Percentiles rank a stretch among this genome's conserved stretches.
These are phyloP conservation scores for Synaphobranchus kaupii DNA, from an alignment of 2,797 vertebrate genomes.

Conservation along the genomic window DNA sequence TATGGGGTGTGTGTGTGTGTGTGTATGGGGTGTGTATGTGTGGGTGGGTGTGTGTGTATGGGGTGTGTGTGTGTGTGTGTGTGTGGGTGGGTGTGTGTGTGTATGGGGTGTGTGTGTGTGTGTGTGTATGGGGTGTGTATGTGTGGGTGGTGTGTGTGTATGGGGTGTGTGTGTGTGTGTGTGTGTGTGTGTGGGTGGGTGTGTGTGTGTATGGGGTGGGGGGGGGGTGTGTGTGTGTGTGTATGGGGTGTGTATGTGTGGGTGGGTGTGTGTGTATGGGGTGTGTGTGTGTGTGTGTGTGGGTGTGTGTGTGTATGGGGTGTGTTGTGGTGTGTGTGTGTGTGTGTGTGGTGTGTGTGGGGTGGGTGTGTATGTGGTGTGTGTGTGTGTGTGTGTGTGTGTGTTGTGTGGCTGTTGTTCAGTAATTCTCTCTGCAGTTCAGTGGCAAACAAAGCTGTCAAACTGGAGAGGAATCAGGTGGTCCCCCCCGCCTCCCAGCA, in stretches of 20 bases:
- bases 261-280: not conserved
- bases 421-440: conserved; percentile 70
- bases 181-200: conserved; percentile 11
- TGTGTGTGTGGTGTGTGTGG: too few species aligned
- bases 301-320: conserved; percentile 31
- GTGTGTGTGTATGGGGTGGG: too few species aligned
- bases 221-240: conserved; percentile 6
- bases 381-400: conserved; percentile 27
- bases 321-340: too few species aligned
- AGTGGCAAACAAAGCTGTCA: conserved; percentile 62
- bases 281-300: conserved; percentile 38
- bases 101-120: conserved; percentile 25
- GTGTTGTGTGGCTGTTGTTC: conserved; percentile 51
- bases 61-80: conserved; percentile 41
- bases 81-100: conserved; percentile 18
- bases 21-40: too few species aligned
- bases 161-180: conserved; percentile 17
- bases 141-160: conserved; percentile 41
- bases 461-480: conserved; percentile 62
- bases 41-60: conserved; percentile 28
- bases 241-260: conserved; percentile 27
- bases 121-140: conserved; percentile 12
- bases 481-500: conserved; percentile 25
- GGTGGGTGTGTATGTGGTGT: conserved; percentile 39
- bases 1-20: conserved; percentile 25